Conservation (phyloP, 2,113 vertebrate genomes). For the Psittacula cyanocephala region DNA sequence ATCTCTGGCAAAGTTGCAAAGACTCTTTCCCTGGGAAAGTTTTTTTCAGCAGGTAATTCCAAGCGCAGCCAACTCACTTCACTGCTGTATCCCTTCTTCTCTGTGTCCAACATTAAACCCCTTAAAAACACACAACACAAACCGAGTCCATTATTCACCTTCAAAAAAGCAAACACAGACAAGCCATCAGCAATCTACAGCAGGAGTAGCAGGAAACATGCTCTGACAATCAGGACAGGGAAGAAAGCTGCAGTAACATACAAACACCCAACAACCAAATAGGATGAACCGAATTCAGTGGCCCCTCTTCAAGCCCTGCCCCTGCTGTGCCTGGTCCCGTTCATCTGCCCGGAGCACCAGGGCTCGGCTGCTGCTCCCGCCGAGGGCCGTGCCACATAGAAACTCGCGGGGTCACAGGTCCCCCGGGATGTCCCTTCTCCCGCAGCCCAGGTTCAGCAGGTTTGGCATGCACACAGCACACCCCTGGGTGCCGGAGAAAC, state of each 20-base stretch:
- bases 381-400: accelerated
- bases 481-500: accelerated
- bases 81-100: background rate
- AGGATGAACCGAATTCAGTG: background rate
- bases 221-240: background rate
- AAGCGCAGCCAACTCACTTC: background rate
- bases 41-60: slow-evolving; percentile 51
- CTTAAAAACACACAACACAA: slow-evolving; percentile 15
- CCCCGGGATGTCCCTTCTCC: background rate
- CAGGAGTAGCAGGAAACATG: accelerated
- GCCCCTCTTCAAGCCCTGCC: background rate
- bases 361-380: background rate
- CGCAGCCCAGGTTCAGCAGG: background rate
- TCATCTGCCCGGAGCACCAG: background rate
- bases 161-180: background rate
- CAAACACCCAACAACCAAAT: background rate
- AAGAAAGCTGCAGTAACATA: background rate
- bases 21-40: slow-evolving; percentile 32
- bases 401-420: background rate
- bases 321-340: background rate
- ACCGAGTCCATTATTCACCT: background rate
- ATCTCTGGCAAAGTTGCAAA: slow-evolving; percentile 39
- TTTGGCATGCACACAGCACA: accelerated
- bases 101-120: background rate
- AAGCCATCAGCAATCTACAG: background rate